phyloP scores from a whole-genome alignment of 2,113 vertebrate species.

The Hemiprocne comata region DNA sequence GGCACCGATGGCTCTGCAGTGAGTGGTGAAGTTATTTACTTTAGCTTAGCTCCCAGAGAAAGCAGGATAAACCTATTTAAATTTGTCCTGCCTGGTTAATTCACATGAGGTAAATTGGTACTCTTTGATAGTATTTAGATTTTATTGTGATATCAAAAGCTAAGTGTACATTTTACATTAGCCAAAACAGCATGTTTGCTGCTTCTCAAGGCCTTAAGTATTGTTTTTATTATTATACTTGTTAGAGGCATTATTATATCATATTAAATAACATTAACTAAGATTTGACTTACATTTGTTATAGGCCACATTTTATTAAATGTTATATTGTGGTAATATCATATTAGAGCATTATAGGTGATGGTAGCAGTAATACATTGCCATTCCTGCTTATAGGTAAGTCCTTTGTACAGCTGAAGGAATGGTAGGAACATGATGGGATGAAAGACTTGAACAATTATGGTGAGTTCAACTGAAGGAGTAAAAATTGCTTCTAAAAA shows the following conservation, averaged over 20 bases:
- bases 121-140: neutral
- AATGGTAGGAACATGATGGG: neutral
- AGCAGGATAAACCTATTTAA: neutral
- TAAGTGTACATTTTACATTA: neutral
- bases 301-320: neutral
- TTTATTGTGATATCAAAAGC: slow-evolving; percentile 29
- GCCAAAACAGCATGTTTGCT: neutral
- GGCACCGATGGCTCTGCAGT: neutral
- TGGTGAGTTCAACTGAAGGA: neutral
- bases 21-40: neutral
- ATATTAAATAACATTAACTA: neutral
- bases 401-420: neutral
- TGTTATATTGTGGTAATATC: neutral
- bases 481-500: neutral
- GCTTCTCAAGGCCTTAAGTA: neutral
- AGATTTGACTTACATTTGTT: neutral
- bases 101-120: neutral
- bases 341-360: neutral
- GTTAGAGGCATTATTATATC: neutral
- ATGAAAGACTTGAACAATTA: neutral
- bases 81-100: slow-evolving; percentile 29
- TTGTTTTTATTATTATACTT: slow-evolving; percentile 11
- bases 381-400: neutral
- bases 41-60: neutral
- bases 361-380: neutral